A percentile compares a stretch with the other conserved stretches of the same genome.
Conservation (phyloP, 2,888 invertebrate genomes). For the Notodonta ziczac region DNA sequence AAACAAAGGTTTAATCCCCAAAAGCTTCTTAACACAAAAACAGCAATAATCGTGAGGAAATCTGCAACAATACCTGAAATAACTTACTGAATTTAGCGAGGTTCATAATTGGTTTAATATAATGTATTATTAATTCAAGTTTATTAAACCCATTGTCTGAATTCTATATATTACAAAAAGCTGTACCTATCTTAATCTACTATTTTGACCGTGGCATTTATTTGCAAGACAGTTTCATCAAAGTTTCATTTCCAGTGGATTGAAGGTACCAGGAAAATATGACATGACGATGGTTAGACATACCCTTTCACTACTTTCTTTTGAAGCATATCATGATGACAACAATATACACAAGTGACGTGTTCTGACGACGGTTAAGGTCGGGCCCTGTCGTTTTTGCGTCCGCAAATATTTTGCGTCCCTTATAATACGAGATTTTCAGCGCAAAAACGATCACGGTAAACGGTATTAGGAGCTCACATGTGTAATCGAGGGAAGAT, state of each 20-base stretch:
- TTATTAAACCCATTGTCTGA: no score
- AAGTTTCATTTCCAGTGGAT: neutral
- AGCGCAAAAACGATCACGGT: neutral
- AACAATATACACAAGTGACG: neutral
- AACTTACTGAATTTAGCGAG: no score
- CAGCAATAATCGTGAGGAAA: no score
- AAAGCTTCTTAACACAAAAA: no score
- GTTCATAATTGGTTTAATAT: no score
- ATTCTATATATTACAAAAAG: no score
- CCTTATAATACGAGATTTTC: neutral
- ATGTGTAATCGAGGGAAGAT: neutral
- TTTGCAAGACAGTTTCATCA: neutral
- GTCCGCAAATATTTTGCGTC: neutral
- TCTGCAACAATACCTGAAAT: no score
- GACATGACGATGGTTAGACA: constrained; percentile 1
- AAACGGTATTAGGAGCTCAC: neutral
- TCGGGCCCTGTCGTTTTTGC: constrained; percentile 3
- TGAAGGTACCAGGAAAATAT: constrained; percentile 1
- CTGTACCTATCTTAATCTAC: no score
- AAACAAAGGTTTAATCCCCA: no score
- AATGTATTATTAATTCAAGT: no score
- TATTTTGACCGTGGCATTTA: no score
- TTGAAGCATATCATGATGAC: neutral
- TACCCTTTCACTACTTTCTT: neutral
- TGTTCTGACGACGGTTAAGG: constrained; percentile 3